Base-by-base conservation (phyloP, 2,113 vertebrate genomes). In the Zosterops lateralis region DNA sequence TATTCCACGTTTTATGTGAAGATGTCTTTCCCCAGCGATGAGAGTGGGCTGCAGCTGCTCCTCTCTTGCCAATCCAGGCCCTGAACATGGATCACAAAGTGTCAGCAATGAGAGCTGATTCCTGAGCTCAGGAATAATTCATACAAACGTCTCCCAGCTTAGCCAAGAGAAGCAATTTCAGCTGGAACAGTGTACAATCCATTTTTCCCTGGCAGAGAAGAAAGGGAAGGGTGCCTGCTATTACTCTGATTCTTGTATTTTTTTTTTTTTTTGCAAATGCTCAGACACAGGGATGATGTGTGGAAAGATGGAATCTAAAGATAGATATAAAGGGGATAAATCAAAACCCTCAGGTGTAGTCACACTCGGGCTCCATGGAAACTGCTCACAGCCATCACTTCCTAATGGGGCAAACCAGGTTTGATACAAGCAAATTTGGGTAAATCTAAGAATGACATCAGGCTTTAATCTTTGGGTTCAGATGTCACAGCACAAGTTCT, bases 151-250 rank as follows among this genome's bases (percentile, higher is more conserved):
- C 79, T 90, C 71, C 56, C 45, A 44, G 67, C 47, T 89, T 88
- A 65, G 74, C 62, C 85, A 85, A 50, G 79, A 95, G 93, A 85
- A 91, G 83, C 72, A 88, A 76, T 91, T 90, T 80, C 60, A 73
- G 65, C 75, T 94, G 88, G 60, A 92, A 14, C 38, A 66, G 58
- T 61, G 38, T 17, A 65, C 7, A 85, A 76, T 91, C 85, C 42
- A 45, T 95, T 93, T 90, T 38, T 54, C 34, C 34, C 60, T 65
- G 71, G 88, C 67, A 61, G 10, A 61, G 78, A 76, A 57, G 58
- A 51, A 89, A 90, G 58, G 45, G 58, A 93, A 93, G 42, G 45
- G 10, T 54, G 36, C 67, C 78, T 83, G 47, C 75, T 47, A 45
- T 77, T 56, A 66, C 51, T 96, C 56, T 66, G 91, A 48, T 60